phyloP scores from a whole-genome alignment of 1,140 invertebrate species.

The Atta cephalotes region DNA sequence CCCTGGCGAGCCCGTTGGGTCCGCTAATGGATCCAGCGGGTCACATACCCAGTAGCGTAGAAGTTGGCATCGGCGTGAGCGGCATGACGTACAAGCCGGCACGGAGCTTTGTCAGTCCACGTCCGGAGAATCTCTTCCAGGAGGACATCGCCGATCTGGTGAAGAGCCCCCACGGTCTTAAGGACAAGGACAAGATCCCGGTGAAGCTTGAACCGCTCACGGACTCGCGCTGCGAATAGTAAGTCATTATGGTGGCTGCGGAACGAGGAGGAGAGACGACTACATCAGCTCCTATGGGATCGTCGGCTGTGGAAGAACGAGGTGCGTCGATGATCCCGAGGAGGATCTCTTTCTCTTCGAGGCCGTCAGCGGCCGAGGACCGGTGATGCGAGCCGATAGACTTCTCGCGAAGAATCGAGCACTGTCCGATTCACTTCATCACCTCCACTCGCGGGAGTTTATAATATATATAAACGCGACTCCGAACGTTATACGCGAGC shows the following conservation, averaged over 20 bases:
- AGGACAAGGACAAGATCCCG: conserved; percentile 86
- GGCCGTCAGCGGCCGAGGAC: conserved; percentile 5
- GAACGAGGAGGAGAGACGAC: conserved; percentile 24
- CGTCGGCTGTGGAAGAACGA: conserved; percentile 23
- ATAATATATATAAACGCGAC: conserved; percentile 36
- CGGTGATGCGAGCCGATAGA: conserved; percentile 23
- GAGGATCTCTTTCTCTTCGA: conserved; percentile 33
- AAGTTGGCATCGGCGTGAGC: conserved; percentile 88
- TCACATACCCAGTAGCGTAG: conserved; percentile 85
- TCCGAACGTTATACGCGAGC: conserved; percentile 54
- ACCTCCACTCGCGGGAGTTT: conserved; percentile 45
- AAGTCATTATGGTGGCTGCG: conserved; percentile 56
- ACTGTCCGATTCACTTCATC: conserved; percentile 14
- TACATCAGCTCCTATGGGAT: conserved; percentile 17
- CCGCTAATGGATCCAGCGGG: conserved; percentile 83
- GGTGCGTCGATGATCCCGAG: conserved; percentile 29
- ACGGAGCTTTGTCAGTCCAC: conserved; percentile 87
- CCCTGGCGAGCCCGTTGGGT: conserved; percentile 86
- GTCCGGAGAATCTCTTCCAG: conserved; percentile 89
- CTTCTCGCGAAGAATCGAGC: conserved; percentile 31
- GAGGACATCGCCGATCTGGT: conserved; percentile 89
- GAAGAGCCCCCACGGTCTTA: conserved; percentile 86
- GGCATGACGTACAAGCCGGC: conserved; percentile 90
- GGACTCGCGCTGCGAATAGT: conserved; percentile 85
- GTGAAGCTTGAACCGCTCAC: conserved; percentile 85